These are phyloP conservation scores for Brachyhypopomus gauderio DNA, from an alignment of 2,113 vertebrate species.

Conservation along the genomic window DNA sequence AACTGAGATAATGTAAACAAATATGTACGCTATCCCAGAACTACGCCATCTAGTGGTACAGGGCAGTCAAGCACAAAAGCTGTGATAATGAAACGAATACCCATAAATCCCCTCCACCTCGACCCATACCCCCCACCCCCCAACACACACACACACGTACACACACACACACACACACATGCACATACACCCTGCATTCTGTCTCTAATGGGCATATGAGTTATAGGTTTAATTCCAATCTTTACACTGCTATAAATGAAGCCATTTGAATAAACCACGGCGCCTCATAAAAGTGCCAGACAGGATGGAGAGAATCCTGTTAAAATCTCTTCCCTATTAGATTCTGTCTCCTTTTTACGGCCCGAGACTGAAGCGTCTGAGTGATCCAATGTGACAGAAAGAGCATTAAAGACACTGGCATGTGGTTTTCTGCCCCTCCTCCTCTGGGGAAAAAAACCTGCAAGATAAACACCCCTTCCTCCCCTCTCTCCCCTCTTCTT, in stretches of 20 bases:
- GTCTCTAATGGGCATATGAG: constrained; percentile 46
- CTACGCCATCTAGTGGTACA: not conserved
- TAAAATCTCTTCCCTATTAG: constrained; percentile 44
- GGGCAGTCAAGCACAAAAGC: constrained; percentile 30
- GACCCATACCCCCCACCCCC: no score
- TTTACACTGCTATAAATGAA: constrained; percentile 51
- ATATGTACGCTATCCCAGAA: not conserved
- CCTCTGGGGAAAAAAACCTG: constrained; percentile 16
- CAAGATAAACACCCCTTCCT: constrained; percentile 1
- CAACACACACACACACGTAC: not conserved
- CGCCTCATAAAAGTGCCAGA: constrained; percentile 47
- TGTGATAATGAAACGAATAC: constrained; percentile 20
- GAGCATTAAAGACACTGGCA: constrained; percentile 20
- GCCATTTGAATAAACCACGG: constrained; percentile 49
- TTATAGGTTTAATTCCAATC: constrained; percentile 53
- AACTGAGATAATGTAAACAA: not conserved
- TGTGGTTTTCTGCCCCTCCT: not conserved
- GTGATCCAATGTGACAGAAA: constrained; percentile 37
- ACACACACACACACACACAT: not conserved
- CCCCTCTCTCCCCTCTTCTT: not conserved
- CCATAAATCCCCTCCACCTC: constrained; percentile 2
- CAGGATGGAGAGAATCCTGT: constrained; percentile 42
- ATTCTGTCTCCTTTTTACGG: constrained; percentile 39
- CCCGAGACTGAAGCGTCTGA: constrained; percentile 28
- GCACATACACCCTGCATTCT: not conserved